phyloP scores from a whole-genome alignment of 2,113 vertebrate genomes.

The Pachyramphus minor region DNA sequence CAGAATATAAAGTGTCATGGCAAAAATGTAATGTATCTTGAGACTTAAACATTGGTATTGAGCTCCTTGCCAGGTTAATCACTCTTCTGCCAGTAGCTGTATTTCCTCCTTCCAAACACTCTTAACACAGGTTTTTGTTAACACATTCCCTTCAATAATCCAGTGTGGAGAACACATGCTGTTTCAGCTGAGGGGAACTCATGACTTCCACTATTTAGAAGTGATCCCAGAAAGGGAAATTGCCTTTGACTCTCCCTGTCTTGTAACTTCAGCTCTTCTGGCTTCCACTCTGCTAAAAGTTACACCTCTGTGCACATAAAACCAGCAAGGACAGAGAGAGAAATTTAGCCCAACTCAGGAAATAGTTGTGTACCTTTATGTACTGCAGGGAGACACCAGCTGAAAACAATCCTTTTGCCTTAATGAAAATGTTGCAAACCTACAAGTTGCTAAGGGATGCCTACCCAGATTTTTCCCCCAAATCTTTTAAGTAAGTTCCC shows the following conservation, averaged over 20 bases:
- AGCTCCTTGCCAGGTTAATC: constrained; percentile 2
- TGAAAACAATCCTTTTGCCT: not conserved
- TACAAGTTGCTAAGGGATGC: not conserved
- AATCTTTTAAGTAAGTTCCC: not conserved
- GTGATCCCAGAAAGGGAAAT: not conserved
- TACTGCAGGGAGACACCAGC: not conserved
- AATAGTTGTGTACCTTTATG: fast-evolving
- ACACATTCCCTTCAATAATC: not conserved
- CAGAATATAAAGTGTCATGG: not conserved
- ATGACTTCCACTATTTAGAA: not conserved
- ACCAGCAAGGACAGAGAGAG: not conserved
- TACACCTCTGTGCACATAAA: not conserved
- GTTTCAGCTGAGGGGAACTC: not conserved
- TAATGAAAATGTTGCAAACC: not conserved
- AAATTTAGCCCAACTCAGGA: not conserved
- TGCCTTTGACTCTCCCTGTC: not conserved
- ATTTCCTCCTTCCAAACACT: not conserved
- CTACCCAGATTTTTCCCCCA: not conserved
- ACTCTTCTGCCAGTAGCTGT: not conserved
- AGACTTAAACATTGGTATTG: not conserved
- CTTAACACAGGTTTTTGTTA: not conserved
- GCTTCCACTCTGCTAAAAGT: not conserved
- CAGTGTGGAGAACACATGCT: not conserved
- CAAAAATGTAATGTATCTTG: not conserved
- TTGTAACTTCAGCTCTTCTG: not conserved